Evolutionary conservation across 2,797 vertebrate genomes (phyloP).

Genomic region (Sphenopsis melanotis): DNA sequence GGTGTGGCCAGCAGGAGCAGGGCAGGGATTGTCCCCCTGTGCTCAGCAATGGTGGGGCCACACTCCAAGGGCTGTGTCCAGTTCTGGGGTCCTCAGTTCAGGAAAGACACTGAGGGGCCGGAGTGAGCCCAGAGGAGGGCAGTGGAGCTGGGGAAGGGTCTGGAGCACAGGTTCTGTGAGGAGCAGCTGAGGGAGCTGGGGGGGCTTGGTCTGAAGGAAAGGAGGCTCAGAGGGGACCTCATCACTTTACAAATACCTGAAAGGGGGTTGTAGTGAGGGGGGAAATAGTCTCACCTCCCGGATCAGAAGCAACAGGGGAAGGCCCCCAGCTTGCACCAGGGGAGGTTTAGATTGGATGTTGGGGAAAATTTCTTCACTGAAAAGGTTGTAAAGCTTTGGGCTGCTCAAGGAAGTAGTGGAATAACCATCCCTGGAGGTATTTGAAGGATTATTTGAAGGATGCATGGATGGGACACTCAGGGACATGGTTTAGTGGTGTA

Average conservation of each 20-base stretch:
- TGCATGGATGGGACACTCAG: neutral
- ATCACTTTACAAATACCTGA: neutral
- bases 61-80: neutral
- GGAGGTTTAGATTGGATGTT: neutral
- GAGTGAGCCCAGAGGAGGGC: neutral
- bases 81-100: neutral
- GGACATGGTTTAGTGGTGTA: neutral
- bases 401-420: neutral
- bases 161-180: neutral
- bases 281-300: neutral
- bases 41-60: neutral
- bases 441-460: neutral
- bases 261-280: neutral
- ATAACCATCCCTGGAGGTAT: neutral
- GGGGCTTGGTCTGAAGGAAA: neutral
- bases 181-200: neutral
- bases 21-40: neutral
- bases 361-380: neutral
- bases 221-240: neutral
- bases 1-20: neutral
- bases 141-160: neutral
- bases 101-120: neutral
- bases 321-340: neutral
- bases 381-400: neutral
- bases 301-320: neutral